phyloP scores from a whole-genome alignment of 2,797 vertebrate genomes.

The Falco peregrinus region DNA sequence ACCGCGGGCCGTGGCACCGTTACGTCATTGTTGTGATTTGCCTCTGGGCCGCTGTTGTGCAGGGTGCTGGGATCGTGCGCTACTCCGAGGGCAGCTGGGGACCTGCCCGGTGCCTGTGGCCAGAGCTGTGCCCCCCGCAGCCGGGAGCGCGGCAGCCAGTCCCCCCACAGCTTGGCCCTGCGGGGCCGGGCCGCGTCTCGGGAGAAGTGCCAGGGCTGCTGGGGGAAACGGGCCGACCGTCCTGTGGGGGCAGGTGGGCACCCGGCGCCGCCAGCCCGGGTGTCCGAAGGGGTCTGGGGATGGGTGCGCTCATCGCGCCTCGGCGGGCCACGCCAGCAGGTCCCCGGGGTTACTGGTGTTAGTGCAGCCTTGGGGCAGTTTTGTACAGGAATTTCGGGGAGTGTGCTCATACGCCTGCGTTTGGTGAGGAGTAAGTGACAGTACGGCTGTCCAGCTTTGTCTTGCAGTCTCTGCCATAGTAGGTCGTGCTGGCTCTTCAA shows the following conservation, averaged over 20 bases:
- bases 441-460: neutral
- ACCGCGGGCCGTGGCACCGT: accelerated
- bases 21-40: accelerated
- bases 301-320: accelerated
- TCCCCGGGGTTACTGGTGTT: neutral
- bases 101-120: neutral
- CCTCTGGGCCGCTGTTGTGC: neutral
- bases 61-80: accelerated
- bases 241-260: accelerated
- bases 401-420: neutral
- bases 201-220: neutral
- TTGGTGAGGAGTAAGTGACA: neutral
- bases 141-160: neutral
- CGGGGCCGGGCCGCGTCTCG: neutral
- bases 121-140: neutral
- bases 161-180: accelerated
- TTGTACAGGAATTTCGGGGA: neutral
- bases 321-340: neutral
- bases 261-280: no score
- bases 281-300: neutral
- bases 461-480: accelerated
- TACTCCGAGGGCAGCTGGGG: accelerated
- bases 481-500: neutral
- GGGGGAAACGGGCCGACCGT: accelerated
- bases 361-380: neutral